These are phyloP conservation scores for Oxycera nigricornis DNA, from an alignment of 2,888 invertebrate genomes.

Conservation along the genomic window DNA sequence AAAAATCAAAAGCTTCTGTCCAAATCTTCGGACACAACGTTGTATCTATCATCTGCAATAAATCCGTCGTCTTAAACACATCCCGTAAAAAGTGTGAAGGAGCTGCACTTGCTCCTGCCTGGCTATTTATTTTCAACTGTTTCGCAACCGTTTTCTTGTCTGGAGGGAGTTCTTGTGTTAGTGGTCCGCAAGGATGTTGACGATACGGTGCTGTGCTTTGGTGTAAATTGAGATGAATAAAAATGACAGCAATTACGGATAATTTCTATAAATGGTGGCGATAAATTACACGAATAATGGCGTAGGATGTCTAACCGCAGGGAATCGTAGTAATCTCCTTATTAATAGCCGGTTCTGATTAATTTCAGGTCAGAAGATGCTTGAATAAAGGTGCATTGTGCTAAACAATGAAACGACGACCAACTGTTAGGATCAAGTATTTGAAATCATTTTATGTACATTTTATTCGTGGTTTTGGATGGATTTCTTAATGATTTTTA, in stretches of 20 bases:
- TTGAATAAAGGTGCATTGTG: not conserved
- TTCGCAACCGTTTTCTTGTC: not conserved
- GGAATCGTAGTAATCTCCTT: constrained; percentile 43
- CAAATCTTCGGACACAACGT: not conserved
- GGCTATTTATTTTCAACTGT: not conserved
- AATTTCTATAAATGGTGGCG: constrained; percentile 47
- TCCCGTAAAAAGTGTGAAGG: not conserved
- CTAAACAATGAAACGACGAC: not conserved
- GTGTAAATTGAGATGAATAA: constrained; percentile 47
- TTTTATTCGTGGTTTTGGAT: no score
- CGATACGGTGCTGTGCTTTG: constrained; percentile 17
- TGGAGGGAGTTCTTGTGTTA: not conserved
- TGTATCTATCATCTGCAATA: not conserved
- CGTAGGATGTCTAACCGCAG: constrained; percentile 41
- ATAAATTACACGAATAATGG: constrained; percentile 46
- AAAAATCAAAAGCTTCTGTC: not conserved
- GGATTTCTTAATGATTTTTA: no score
- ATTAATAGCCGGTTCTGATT: constrained; percentile 45
- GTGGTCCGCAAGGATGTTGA: not conserved
- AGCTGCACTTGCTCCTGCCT: not conserved
- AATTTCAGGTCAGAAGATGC: constrained; percentile 44
- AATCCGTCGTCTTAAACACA: not conserved
- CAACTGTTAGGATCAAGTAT: no score
- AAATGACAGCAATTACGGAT: constrained; percentile 48
- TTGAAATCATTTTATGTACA: no score